These are phyloP conservation scores for Sinocyclocheilus rhinocerous DNA, from an alignment of 2,113 vertebrate genomes.

Conservation along the genomic window DNA sequence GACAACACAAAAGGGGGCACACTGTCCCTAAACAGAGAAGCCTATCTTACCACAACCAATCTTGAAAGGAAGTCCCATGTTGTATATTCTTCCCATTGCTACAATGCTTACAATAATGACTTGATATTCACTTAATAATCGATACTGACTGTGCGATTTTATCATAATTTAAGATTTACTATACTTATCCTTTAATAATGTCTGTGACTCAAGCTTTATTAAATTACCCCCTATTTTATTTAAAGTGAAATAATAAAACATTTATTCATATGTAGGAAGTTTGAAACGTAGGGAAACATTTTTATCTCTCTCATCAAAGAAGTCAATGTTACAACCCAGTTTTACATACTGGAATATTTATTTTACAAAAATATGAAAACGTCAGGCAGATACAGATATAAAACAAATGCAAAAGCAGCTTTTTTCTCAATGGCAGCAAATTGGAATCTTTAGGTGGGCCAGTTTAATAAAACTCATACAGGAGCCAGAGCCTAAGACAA, in stretches of 20 bases:
- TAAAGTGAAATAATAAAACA: neutral
- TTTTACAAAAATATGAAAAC: slow-evolving; percentile 65
- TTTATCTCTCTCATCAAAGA: neutral
- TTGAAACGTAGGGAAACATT: neutral
- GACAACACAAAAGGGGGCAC: neutral
- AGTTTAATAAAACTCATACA: slow-evolving; percentile 47
- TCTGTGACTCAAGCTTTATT: neutral
- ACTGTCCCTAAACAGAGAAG: neutral
- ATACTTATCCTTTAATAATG: neutral
- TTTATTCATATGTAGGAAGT: neutral
- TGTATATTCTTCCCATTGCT: neutral
- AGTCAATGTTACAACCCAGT: slow-evolving; percentile 8
- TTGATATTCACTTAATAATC: neutral
- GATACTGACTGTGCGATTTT: neutral
- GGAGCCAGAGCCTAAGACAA: slow-evolving; percentile 57
- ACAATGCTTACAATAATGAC: neutral
- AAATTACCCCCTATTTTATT: neutral
- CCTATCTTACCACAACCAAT: neutral
- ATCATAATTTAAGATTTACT: neutral
- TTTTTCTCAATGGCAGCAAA: slow-evolving; percentile 56
- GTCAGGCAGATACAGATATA: slow-evolving; percentile 61
- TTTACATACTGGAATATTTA: slow-evolving; percentile 62
- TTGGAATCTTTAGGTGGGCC: slow-evolving; percentile 47
- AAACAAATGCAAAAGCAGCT: slow-evolving; percentile 64
- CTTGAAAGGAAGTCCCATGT: neutral